Evolutionary conservation across 2,888 invertebrate species (phyloP), one percentile per base, ranked within the genome.

Genomic region (Eubasilissa splendida): DNA sequence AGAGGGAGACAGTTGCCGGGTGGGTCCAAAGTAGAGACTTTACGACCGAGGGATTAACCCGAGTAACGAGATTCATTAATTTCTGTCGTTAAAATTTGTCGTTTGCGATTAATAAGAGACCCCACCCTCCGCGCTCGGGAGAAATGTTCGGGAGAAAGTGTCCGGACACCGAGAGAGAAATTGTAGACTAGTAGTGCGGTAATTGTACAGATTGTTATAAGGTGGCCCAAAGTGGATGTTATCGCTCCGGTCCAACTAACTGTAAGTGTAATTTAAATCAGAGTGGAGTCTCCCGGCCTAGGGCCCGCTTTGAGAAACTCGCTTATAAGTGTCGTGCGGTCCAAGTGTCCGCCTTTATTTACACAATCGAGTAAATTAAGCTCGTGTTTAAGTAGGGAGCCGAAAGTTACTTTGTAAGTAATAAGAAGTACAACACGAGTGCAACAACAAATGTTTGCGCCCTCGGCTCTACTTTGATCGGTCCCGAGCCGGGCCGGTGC

Each of bases 21-120:
- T 88, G 88, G 89, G 88, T 86, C 87, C 87, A 83, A 86, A 87
- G 88, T 87, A 87, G 87, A 88, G 88, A 88, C 89, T 91, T 90
- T 90, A 91, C 91, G 91, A 90, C 87, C 88, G 86, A 86, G 88
- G 89, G 90, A 91, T 91, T 91, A 91, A 91, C 91, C 91, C 90
- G 87, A 89, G 90, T 91, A 91, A 91, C 90, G 90, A 91, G 91
- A 90, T 90, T 90, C 91, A 90, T 91, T 91, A 91, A 90, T 91
- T 90, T 90, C 90, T 91, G 91, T 91, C 91, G 91, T 91, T 91
- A 91, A 91, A 91, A 91, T 91, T 91, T 90, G 91, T 91, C 90
- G 91, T 90, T 90, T 90, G 89, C 91, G 90, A 91, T 91, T 91
- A 91, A 91, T 91, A 91, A 91, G 90, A 90, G 88, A 70, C 81